Evolutionary conservation across 2,888 invertebrate species (phyloP).

Genomic region (Hylaea fasciaria): DNA sequence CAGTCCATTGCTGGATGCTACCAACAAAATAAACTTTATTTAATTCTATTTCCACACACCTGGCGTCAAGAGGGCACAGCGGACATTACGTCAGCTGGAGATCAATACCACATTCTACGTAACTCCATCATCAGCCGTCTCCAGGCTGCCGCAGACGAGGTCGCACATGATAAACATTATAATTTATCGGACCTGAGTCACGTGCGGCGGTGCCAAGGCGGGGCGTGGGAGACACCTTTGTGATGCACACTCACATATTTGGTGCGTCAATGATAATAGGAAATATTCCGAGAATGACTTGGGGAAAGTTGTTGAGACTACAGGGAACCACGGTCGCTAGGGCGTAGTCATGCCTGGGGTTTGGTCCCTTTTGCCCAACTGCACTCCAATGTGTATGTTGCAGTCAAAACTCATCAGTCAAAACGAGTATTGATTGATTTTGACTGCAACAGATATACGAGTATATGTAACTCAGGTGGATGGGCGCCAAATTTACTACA

Average conservation of each 20-base stretch:
- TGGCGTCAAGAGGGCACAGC: not conserved
- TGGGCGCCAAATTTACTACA: no score
- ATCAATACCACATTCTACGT: slow-evolving; percentile 42
- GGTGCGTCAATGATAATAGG: slow-evolving; percentile 4
- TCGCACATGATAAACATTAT: slow-evolving; percentile 49
- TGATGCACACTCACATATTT: slow-evolving; percentile 20
- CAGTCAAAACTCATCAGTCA: no score
- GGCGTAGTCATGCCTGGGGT: no score
- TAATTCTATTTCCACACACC: slow-evolving; percentile 1
- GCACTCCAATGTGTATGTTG: no score
- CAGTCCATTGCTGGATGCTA: not conserved
- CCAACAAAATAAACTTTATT: not conserved
- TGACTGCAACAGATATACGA: no score
- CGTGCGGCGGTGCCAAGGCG: slow-evolving; percentile 23
- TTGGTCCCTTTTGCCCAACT: no score
- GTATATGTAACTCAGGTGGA: no score
- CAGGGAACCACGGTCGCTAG: no score
- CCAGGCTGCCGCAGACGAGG: slow-evolving; percentile 31
- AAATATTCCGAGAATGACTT: not conserved
- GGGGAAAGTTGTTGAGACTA: no score
- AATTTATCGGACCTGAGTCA: slow-evolving; percentile 19
- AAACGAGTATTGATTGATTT: no score
- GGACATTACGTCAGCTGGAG: slow-evolving; percentile 30
- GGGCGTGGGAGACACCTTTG: slow-evolving; percentile 27
- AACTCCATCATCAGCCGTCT: slow-evolving; percentile 44